A percentile compares a stretch with the other conserved stretches of the same genome.
These are phyloP conservation scores for Notothenia coriiceps DNA, from an alignment of 2,113 vertebrate species.

Conservation along the genomic window DNA sequence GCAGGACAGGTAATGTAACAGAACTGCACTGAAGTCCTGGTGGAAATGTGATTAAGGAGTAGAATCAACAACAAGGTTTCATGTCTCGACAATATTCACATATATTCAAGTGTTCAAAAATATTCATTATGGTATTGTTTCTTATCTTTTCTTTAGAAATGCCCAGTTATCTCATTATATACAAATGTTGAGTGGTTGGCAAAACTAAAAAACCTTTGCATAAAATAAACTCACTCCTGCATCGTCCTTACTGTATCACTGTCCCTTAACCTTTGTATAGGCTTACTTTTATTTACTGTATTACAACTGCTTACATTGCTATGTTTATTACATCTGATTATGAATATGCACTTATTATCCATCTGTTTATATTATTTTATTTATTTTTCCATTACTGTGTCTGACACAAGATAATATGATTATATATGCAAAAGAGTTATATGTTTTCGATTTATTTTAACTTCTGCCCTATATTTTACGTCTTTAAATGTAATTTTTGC, in stretches of 20 bases:
- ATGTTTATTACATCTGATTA: not conserved
- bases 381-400: not conserved
- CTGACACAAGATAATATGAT: not conserved
- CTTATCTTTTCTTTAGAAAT: not conserved
- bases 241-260: not conserved
- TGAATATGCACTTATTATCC: not conserved
- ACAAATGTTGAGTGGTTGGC: not conserved
- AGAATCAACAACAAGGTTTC: not conserved
- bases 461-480: not conserved
- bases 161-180: not conserved
- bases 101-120: not conserved
- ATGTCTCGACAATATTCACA: not conserved
- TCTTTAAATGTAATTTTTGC: not conserved
- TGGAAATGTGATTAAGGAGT: not conserved
- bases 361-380: not conserved
- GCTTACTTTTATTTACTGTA: not conserved
- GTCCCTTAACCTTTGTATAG: not conserved
- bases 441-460: not conserved
- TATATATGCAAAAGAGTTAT: not conserved
- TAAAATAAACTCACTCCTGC: not conserved
- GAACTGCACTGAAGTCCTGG: not conserved
- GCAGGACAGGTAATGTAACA: slow-evolving; percentile 3
- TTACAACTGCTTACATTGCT: not conserved
- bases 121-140: not conserved
- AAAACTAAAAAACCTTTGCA: not conserved